These are phyloP conservation scores for Dasysyrphus tricinctus DNA, from an alignment of 2,888 invertebrate species.

Conservation along the genomic window DNA sequence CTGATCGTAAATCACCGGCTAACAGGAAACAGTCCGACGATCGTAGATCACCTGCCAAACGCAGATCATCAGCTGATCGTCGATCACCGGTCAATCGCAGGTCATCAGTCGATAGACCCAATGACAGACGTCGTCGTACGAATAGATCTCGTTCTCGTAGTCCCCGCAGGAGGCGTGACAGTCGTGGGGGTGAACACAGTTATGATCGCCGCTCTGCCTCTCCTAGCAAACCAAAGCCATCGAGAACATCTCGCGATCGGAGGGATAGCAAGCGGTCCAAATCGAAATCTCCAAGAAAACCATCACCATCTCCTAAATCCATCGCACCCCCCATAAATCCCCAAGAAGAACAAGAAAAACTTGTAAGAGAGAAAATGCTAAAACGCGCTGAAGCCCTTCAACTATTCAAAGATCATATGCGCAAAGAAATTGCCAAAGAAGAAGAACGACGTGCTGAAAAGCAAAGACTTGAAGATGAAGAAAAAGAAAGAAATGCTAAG, in stretches of 20 bases:
- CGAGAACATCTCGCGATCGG: constrained; percentile 63
- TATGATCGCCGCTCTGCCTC: constrained; percentile 76
- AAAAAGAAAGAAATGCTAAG: constrained; percentile 81
- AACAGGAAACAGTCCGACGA: constrained; percentile 73
- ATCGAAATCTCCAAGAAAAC: constrained; percentile 62
- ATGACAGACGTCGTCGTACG: constrained; percentile 75
- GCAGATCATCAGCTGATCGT: constrained; percentile 79
- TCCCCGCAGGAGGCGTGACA: constrained; percentile 74
- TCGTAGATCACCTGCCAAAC: constrained; percentile 77
- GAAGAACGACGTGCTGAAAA: constrained; percentile 85
- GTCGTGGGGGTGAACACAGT: constrained; percentile 68
- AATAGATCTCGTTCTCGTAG: constrained; percentile 67
- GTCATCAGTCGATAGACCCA: constrained; percentile 75
- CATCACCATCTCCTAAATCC: constrained; percentile 61
- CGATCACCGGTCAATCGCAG: constrained; percentile 78
- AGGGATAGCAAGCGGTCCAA: constrained; percentile 50
- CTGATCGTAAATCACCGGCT: constrained; percentile 79
- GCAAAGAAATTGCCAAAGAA: constrained; percentile 85
- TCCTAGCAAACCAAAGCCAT: constrained; percentile 68
- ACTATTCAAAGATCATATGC: constrained; percentile 86
- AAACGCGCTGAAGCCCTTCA: constrained; percentile 84
- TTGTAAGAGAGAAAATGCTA: constrained; percentile 82
- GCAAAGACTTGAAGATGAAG: constrained; percentile 81
- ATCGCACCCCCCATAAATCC: constrained; percentile 63
- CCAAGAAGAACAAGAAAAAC: constrained; percentile 79